phyloP scores from a whole-genome alignment of 2,888 invertebrate species.

The Rambutsinella grinnellia region DNA sequence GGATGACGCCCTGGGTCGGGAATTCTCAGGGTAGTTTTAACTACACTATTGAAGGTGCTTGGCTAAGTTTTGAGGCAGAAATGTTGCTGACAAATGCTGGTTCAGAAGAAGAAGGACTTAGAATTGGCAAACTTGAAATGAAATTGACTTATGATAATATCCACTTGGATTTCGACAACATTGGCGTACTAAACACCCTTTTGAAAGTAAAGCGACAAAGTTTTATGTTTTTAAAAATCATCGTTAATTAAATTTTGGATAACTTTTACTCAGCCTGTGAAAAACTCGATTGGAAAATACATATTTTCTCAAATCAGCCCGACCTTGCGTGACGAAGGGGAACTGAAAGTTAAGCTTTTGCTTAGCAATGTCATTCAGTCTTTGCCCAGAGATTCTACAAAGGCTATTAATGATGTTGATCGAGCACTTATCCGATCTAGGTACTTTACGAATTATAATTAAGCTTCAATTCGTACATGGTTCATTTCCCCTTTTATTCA shows the following conservation, averaged over 20 bases:
- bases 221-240: no score
- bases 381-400: slow-evolving; percentile 74
- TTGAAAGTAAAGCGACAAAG: slow-evolving; percentile 69
- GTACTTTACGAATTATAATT: slow-evolving; percentile 68
- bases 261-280: slow-evolving; percentile 17
- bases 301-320: slow-evolving; percentile 16
- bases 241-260: no score
- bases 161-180: slow-evolving; percentile 83
- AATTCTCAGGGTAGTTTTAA: slow-evolving; percentile 81
- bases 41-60: slow-evolving; percentile 80
- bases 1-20: slow-evolving; percentile 78
- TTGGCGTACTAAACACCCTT: slow-evolving; percentile 80
- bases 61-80: slow-evolving; percentile 76
- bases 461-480: no score
- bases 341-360: slow-evolving; percentile 21
- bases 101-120: slow-evolving; percentile 73
- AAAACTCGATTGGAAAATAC: slow-evolving; percentile 7
- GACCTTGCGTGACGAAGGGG: slow-evolving; percentile 5
- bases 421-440: slow-evolving; percentile 83
- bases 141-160: slow-evolving; percentile 83
- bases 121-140: slow-evolving; percentile 80
- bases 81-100: slow-evolving; percentile 70
- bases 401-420: slow-evolving; percentile 87
- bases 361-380: background rate
- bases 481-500: no score